Evolutionary conservation across 2,797 vertebrate species (phyloP), one percentile per base, ranked within the genome.

Genomic region (Huso huso): DNA sequence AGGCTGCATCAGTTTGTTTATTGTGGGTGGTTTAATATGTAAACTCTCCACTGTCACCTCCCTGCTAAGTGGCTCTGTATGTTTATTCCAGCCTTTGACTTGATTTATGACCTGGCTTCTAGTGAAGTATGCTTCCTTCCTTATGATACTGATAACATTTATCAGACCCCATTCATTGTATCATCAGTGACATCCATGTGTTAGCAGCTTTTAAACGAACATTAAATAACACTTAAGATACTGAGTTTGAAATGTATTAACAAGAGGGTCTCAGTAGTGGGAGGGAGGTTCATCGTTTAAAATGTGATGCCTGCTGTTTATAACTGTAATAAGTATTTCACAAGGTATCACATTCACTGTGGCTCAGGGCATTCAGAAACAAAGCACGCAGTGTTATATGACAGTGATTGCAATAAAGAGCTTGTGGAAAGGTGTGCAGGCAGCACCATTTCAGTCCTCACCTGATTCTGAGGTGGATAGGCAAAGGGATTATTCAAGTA

Each of bases 31-130:
- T 73, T 77, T 78, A 69, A 75, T 75, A 67, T 77, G 74, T 79
- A 79, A 79, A 65, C 79, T 50, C 74, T 72, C 64, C 75, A 75
- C 79, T 81, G 73, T 74, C 74, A 73, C 79, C 63, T 79, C 53
- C 51, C 65, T 74, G 74, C 73, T 81, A 83, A 82, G 82, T 81
- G 75, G 59, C 72, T 74, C 65, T 51, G 63, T 72, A 63, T 78
- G 74, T 80, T 78, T 83, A 77, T 79, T 78, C 74, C 69, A 71
- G 68, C 55, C 76, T 77, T 75, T 59, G 48, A 52, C n/a, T 62
- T 53, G 53, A 67, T 15, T 8, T 74, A 70, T 69, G 70, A 62
- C 50, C 68, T 71, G 7, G n/a, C 53, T 8, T 65, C 69, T 75
- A 74, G 74, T 75, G n/a, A 55, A 37, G 37, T 37, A 37, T 1